A percentile compares a stretch with the other conserved stretches of the same genome.
These are phyloP conservation scores for Drosophila paramelanica DNA, from an alignment of 2,888 invertebrate genomes.

Conservation along the genomic window DNA sequence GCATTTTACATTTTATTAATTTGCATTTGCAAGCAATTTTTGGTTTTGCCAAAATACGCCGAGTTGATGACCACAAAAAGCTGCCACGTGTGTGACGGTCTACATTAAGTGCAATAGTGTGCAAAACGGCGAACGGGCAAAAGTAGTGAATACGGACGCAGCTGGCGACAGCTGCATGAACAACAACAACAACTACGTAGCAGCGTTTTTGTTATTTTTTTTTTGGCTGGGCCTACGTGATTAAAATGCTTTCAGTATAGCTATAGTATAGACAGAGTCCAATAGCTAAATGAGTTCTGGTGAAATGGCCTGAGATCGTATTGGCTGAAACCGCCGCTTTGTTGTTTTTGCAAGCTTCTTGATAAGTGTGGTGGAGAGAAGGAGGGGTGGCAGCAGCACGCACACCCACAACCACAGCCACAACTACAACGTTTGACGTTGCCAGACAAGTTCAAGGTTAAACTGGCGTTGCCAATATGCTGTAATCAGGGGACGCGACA, in stretches of 20 bases:
- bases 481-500: slow-evolving; percentile 64
- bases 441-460: slow-evolving; percentile 58
- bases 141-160: slow-evolving; percentile 21
- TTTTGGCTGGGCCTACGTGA: slow-evolving; percentile 73
- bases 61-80: neutral
- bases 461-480: slow-evolving; percentile 48
- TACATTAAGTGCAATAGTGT: slow-evolving; percentile 7
- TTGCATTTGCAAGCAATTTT: slow-evolving; percentile 39
- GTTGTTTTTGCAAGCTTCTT: slow-evolving; percentile 41
- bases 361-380: slow-evolving; percentile 6
- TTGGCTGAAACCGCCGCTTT: slow-evolving; percentile 31
- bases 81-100: neutral
- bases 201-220: slow-evolving; percentile 52
- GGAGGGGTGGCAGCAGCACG: slow-evolving; percentile 16
- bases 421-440: slow-evolving; percentile 9
- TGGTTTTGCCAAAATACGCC: slow-evolving; percentile 4
- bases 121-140: neutral
- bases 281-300: slow-evolving; percentile 30
- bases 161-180: slow-evolving; percentile 36
- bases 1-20: slow-evolving; percentile 43
- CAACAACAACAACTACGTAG: slow-evolving; percentile 38
- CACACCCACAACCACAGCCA: slow-evolving; percentile 6
- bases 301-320: slow-evolving; percentile 50
- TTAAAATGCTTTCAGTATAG: slow-evolving; percentile 58
- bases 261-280: slow-evolving; percentile 31